Percentiles rank a stretch among this genome's conserved stretches.
phyloP scores from a whole-genome alignment of 2,888 invertebrate species.

The Xanthia icteritia region DNA sequence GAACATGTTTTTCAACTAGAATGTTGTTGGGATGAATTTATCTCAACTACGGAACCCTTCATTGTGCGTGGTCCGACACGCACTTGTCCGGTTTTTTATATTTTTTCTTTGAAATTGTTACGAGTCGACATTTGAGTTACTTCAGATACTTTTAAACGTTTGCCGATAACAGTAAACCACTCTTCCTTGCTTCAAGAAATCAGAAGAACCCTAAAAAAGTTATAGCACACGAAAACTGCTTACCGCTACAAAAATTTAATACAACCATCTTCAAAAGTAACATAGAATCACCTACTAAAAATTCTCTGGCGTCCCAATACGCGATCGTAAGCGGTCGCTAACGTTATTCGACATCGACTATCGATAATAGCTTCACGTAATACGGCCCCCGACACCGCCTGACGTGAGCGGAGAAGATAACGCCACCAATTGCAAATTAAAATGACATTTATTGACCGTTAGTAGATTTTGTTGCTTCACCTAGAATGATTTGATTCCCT shows the following conservation, averaged over 20 bases:
- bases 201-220: constrained; percentile 14
- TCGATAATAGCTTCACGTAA: constrained; percentile 63
- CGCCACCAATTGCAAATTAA: constrained; percentile 81
- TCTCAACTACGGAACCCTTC: no score
- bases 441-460: constrained; percentile 83
- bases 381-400: constrained; percentile 67
- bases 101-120: neutral
- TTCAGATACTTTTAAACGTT: neutral
- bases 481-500: constrained; percentile 74
- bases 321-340: constrained; percentile 53
- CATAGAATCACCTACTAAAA: constrained; percentile 52
- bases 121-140: neutral
- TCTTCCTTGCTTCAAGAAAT: neutral
- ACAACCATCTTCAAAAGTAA: constrained; percentile 26
- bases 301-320: constrained; percentile 46
- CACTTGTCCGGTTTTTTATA: no score
- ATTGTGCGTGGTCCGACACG: no score
- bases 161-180: neutral
- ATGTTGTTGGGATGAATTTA: no score
- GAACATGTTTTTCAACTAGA: no score
- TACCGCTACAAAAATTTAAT: constrained; percentile 29
- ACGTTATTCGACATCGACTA: constrained; percentile 51
- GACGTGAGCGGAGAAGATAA: constrained; percentile 76
- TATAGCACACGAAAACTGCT: constrained; percentile 8
- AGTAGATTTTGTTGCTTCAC: constrained; percentile 75